These are phyloP conservation scores for Leiothrix lutea DNA, from an alignment of 2,113 vertebrate genomes.

Conservation along the genomic window DNA sequence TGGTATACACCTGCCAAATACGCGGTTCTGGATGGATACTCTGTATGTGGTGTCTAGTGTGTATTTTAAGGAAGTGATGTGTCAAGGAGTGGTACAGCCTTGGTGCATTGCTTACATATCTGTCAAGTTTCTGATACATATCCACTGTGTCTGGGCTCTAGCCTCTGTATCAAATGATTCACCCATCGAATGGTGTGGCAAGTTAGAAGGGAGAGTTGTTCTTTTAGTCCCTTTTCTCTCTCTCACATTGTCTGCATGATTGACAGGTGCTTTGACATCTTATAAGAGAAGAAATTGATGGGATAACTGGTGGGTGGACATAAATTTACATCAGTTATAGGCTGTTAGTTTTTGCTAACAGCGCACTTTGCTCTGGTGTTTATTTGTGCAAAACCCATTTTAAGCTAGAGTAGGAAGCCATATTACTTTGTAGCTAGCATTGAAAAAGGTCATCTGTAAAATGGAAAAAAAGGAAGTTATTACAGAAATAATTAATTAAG, in stretches of 20 bases:
- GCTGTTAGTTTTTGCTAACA: background rate
- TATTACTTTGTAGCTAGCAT: background rate
- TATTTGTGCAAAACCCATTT: background rate
- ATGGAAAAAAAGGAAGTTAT: background rate
- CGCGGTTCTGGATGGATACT: background rate
- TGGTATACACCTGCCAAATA: background rate
- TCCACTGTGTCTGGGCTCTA: background rate
- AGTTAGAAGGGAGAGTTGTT: background rate
- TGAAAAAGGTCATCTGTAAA: background rate
- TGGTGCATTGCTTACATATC: background rate
- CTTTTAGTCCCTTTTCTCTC: background rate
- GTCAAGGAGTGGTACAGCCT: background rate
- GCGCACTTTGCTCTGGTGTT: background rate
- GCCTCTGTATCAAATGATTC: background rate
- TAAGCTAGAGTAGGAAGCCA: background rate
- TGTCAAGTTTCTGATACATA: background rate
- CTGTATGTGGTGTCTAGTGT: accelerated
- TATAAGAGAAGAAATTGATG: background rate
- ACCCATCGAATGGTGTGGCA: accelerated
- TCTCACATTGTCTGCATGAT: background rate
- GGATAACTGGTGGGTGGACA: background rate
- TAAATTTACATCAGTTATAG: background rate
- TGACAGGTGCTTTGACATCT: background rate
- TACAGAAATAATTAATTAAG: background rate
- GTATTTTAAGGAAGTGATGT: background rate